Conservation (phyloP, 2,113 vertebrate species). For the Pundamilia nyererei region DNA sequence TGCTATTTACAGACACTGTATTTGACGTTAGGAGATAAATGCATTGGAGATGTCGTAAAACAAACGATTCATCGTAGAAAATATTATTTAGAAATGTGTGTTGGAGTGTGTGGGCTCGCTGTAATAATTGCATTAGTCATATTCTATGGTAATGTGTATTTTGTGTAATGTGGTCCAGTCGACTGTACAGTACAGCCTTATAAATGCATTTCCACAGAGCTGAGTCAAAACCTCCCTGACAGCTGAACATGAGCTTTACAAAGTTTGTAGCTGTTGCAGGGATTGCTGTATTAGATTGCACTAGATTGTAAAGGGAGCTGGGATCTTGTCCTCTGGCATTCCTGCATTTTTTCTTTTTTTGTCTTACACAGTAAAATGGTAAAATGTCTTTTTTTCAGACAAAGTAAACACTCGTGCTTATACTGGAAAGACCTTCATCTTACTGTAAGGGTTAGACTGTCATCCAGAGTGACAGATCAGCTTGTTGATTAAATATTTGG, state of each 20-base stretch:
- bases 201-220: neutral
- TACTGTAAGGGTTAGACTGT: neutral
- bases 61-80: neutral
- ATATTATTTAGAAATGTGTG: neutral
- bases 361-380: neutral
- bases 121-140: neutral
- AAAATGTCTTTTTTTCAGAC: neutral
- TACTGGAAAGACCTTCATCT: neutral
- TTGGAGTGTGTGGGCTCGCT: neutral
- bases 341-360: neutral
- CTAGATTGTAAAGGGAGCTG: neutral
- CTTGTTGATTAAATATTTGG: slow-evolving; percentile 53
- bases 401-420: neutral
- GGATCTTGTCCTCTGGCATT: neutral
- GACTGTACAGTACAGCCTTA: neutral
- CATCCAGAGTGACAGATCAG: neutral
- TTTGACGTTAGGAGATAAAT: neutral
- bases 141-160: neutral
- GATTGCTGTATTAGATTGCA: neutral
- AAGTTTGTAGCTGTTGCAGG: neutral
- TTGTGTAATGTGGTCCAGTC: neutral
- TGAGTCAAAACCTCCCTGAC: neutral
- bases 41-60: neutral
- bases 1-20: neutral
- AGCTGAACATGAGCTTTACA: neutral